A percentile compares a stretch with the other conserved stretches of the same genome.
Conservation (phyloP, 92 coral and sea anemone species). For the Anthopleura xanthogrammica region DNA sequence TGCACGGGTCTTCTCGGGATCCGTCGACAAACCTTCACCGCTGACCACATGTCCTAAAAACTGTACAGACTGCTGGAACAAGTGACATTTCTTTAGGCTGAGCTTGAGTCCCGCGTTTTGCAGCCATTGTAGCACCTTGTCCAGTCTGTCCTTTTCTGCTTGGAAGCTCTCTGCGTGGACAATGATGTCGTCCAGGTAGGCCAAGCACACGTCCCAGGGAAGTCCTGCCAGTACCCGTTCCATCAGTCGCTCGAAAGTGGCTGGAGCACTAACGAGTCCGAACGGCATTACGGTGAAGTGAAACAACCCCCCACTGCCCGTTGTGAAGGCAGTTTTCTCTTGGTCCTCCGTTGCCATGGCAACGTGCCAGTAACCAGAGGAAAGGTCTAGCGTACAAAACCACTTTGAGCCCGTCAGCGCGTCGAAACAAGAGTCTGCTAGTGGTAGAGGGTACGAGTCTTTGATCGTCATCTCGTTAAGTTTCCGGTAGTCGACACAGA, state of each 20-base stretch:
- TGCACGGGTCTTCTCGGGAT: slow-evolving; percentile 25
- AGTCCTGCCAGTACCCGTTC: slow-evolving; percentile 25
- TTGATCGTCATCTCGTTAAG: slow-evolving; percentile 27
- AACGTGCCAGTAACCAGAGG: slow-evolving; percentile 47
- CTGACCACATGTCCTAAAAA: slow-evolving; percentile 32
- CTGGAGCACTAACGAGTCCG: slow-evolving; percentile 32
- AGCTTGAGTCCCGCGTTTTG: slow-evolving; percentile 27
- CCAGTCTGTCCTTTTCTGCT: neutral
- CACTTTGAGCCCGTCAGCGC: neutral
- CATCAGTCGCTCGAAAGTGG: slow-evolving; percentile 38
- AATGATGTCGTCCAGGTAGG: no score
- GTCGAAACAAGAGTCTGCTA: no score
- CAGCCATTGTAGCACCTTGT: slow-evolving; percentile 1
- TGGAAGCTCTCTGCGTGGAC: no score
- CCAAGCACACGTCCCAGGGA: no score
- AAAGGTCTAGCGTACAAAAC: slow-evolving; percentile 34
- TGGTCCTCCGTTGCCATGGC: slow-evolving; percentile 5
- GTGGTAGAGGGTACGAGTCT: slow-evolving; percentile 11
- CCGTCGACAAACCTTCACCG: slow-evolving; percentile 9
- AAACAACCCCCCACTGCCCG: slow-evolving; percentile 20
- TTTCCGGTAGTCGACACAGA: slow-evolving; percentile 31
- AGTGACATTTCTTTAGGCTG: slow-evolving; percentile 18
- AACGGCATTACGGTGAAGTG: slow-evolving; percentile 35
- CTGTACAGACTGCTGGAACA: neutral
- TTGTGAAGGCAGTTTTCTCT: slow-evolving; percentile 32